Conservation (phyloP, 2,113 vertebrate genomes). For the Hirundichthys speculiger region DNA sequence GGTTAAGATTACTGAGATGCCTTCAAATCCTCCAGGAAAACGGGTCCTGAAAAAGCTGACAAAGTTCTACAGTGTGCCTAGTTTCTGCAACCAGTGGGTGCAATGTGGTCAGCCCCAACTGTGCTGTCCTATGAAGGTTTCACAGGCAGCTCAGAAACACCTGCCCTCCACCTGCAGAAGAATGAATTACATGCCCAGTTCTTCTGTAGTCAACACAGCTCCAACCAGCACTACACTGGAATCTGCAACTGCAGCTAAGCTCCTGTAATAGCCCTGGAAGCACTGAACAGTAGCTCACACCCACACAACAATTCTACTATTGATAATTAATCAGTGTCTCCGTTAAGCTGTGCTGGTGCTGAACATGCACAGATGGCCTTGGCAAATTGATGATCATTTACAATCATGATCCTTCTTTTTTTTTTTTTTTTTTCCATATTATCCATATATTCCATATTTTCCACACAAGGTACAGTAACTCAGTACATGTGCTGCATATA, state of each 20-base stretch:
- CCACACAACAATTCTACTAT: neutral
- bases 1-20: constrained; percentile 80
- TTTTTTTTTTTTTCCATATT: neutral
- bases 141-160: constrained; percentile 63
- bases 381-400: neutral
- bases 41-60: constrained; percentile 88
- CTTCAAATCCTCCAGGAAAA: constrained; percentile 82
- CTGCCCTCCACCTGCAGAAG: constrained; percentile 65
- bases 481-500: neutral
- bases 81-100: constrained; percentile 86
- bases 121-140: constrained; percentile 86
- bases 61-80: constrained; percentile 93
- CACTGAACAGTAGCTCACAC: neutral
- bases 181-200: constrained; percentile 60
- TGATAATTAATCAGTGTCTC: neutral
- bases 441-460: neutral
- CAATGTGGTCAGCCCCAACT: constrained; percentile 87
- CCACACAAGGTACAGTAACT: neutral
- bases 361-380: too few species aligned
- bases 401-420: too few species aligned
- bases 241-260: constrained; percentile 18
- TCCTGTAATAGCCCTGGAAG: constrained; percentile 11
- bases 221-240: constrained; percentile 35
- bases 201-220: constrained; percentile 33
- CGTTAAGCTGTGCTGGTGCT: neutral